Evolutionary conservation across 2,888 invertebrate genomes (phyloP).

Genomic region (Epinotia bilunana): DNA sequence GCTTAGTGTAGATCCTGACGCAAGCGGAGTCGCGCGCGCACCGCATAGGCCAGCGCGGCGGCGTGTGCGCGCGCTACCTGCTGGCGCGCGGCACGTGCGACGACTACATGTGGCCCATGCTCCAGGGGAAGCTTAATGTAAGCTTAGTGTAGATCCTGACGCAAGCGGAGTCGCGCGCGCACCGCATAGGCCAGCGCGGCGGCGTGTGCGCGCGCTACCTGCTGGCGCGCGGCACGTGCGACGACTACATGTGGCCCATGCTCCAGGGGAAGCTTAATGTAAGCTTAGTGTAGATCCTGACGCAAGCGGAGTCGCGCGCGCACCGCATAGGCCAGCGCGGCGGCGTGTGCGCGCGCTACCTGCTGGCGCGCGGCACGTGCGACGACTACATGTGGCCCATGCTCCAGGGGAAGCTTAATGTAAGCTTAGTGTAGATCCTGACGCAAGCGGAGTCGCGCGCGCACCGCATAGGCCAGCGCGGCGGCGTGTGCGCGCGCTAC

Average conservation of each 20-base stretch:
- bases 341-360: conserved; percentile 91
- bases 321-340: conserved; percentile 96
- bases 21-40: conserved; percentile 99
- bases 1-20: conserved; percentile 89
- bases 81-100: conserved; percentile 95
- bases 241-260: too few species aligned
- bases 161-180: too few species aligned
- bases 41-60: conserved; percentile 93
- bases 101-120: conserved; percentile 95
- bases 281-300: conserved; percentile 89
- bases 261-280: too few species aligned
- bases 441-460: too few species aligned
- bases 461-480: too few species aligned
- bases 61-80: conserved; percentile 93
- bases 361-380: conserved; percentile 93
- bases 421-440: too few species aligned
- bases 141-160: too few species aligned
- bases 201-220: too few species aligned
- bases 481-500: too few species aligned
- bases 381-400: conserved; percentile 97
- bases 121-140: conserved; percentile 88
- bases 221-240: too few species aligned
- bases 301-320: conserved; percentile 97
- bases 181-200: too few species aligned
- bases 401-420: conserved; percentile 89